Base-by-base conservation (phyloP, 2,797 vertebrate genomes). In the Mus spretus region DNA sequence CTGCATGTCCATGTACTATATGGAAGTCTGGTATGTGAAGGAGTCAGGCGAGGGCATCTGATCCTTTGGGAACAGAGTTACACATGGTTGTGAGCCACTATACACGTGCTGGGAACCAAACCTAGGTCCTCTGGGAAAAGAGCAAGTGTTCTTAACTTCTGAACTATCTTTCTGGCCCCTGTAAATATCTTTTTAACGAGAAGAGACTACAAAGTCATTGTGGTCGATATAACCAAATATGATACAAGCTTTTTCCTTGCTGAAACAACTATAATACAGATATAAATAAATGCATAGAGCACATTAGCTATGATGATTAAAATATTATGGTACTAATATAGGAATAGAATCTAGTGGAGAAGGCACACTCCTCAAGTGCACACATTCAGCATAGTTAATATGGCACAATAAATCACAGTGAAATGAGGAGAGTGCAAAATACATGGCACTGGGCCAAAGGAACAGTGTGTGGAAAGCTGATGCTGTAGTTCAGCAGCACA, bases 281-380 rank as follows among this genome's bases (percentile, higher is more conserved):
- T 26, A 91, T 57, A 40, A 77, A 72, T 40, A 67, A 93, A 93
- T 50, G 65, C n/a, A 90, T n/a, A 88, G 3, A 55, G 40, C 55
- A 28, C 11, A 89, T 57, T 0, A 82, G 50, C 55, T 67, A 82
- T 12, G 12, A 88, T 63, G 89, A 77, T 40, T 86, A 70, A 91
- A 87, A 90, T 63, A 72, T 37, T 53, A 92, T 28, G 78, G 44
- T 57, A 50, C 22, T 87, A 77, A 91, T 31, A 17, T 10, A 86
- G 37, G 72, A 83, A 93, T 6, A 92, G n/a, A 90, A 44, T 26
- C 91, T 96, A 95, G 61, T 92, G n/a, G 72, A 92, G 96, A 96
- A 96, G 77, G 92, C 61, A 95, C 26, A 80, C 22, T 79, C 63
- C 70, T 65, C 63, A 89, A 87, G 40, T 59, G 75, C 61, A 78